A percentile compares a stretch with the other conserved stretches of the same genome.
These are phyloP conservation scores for Cygnus olor DNA, from an alignment of 2,797 vertebrate genomes.

Conservation along the genomic window DNA sequence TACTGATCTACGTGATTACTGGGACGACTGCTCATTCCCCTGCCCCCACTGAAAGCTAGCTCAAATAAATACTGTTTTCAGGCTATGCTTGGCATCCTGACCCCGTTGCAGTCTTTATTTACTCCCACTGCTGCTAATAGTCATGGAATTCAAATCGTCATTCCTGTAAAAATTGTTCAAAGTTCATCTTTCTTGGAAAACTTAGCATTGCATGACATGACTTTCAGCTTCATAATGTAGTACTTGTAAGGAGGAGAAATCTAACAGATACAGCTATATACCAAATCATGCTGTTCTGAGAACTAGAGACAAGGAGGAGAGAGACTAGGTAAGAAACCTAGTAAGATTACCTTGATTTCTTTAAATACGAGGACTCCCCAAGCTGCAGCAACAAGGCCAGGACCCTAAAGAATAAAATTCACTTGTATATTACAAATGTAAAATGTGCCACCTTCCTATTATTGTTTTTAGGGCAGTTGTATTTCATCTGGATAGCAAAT, in stretches of 20 bases:
- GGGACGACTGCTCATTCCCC: background rate
- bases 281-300: background rate
- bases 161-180: background rate
- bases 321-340: background rate
- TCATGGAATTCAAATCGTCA: background rate
- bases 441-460: background rate
- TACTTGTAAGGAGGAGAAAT: background rate
- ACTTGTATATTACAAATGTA: background rate
- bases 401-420: conserved; percentile 80
- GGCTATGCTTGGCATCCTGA: background rate
- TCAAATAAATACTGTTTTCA: background rate
- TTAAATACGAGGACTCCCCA: conserved; percentile 90
- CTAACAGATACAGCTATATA: background rate
- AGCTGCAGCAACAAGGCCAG: conserved; percentile 87
- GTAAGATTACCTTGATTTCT: conserved; percentile 80
- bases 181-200: background rate
- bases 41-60: background rate
- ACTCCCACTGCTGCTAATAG: background rate
- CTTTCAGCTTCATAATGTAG: background rate
- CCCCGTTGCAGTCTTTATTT: background rate
- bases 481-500: background rate
- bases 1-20: background rate
- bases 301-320: background rate
- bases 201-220: background rate
- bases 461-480: background rate